Evolutionary conservation across 2,797 vertebrate genomes (phyloP).

Genomic region (Acanthurus tractus): DNA sequence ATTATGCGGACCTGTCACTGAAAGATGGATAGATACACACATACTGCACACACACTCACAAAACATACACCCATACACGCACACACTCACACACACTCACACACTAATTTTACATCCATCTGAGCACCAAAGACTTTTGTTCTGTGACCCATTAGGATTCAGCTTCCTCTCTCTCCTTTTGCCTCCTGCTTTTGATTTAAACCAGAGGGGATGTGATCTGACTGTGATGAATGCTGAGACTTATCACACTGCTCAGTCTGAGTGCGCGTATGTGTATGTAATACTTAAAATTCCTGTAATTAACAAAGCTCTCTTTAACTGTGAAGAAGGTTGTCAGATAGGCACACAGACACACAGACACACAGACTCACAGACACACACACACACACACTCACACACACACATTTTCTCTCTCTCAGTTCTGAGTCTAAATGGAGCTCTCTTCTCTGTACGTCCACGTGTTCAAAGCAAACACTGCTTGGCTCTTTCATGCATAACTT

Average conservation of each 20-base stretch:
- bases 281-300: slow-evolving; percentile 58
- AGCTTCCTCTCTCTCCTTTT: slow-evolving; percentile 29
- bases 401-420: background rate
- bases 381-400: background rate
- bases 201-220: slow-evolving; percentile 57
- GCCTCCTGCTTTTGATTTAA: slow-evolving; percentile 65
- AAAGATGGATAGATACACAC: slow-evolving; percentile 36
- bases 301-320: slow-evolving; percentile 50
- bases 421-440: slow-evolving; percentile 14
- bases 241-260: slow-evolving; percentile 40
- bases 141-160: slow-evolving; percentile 61
- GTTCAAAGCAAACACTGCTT: slow-evolving; percentile 49
- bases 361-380: background rate
- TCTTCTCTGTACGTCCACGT: slow-evolving; percentile 1
- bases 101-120: slow-evolving; percentile 49
- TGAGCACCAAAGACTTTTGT: slow-evolving; percentile 43
- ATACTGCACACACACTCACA: background rate
- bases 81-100: background rate
- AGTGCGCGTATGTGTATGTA: slow-evolving; percentile 36
- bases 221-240: slow-evolving; percentile 58
- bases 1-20: slow-evolving; percentile 54
- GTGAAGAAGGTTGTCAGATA: slow-evolving; percentile 14
- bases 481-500: slow-evolving; percentile 49
- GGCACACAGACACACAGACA: slow-evolving; percentile 13
- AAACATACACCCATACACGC: background rate